Conservation (phyloP, 2,888 invertebrate genomes). For the Electrophaes corylata region DNA sequence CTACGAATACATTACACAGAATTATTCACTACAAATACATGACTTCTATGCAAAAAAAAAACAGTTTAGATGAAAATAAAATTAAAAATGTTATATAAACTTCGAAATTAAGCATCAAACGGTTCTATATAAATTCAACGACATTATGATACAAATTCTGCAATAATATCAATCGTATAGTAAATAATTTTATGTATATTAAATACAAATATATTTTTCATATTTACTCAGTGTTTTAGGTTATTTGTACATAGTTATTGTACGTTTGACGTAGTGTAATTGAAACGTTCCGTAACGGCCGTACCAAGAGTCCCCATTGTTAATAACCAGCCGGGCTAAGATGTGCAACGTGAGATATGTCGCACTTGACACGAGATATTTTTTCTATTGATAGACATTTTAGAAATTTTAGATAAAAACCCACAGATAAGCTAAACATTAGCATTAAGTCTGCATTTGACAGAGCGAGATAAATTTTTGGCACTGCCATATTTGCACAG, state of each 20-base stretch:
- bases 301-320: constrained; percentile 8
- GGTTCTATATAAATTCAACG: constrained; percentile 29
- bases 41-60: neutral
- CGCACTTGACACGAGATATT: too few relatives aligned
- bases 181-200: constrained; percentile 25
- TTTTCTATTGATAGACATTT: too few relatives aligned
- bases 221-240: constrained; percentile 43
- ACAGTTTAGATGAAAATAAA: neutral
- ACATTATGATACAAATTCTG: constrained; percentile 25
- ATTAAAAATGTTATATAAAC: neutral
- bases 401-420: too few relatives aligned
- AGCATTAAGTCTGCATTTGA: too few relatives aligned
- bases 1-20: neutral
- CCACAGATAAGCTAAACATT: too few relatives aligned
- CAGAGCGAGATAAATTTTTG: too few relatives aligned
- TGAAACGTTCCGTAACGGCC: constrained; percentile 16
- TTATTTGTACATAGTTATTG: constrained; percentile 46
- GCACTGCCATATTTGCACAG: too few relatives aligned
- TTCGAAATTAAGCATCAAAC: constrained; percentile 15
- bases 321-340: too few relatives aligned
- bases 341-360: too few relatives aligned
- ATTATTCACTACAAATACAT: neutral
- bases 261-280: constrained; percentile 39
- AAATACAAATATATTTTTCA: constrained; percentile 35
- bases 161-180: constrained; percentile 29